Conservation (phyloP, 1,140 invertebrate species). For the Lucilia sericata region DNA sequence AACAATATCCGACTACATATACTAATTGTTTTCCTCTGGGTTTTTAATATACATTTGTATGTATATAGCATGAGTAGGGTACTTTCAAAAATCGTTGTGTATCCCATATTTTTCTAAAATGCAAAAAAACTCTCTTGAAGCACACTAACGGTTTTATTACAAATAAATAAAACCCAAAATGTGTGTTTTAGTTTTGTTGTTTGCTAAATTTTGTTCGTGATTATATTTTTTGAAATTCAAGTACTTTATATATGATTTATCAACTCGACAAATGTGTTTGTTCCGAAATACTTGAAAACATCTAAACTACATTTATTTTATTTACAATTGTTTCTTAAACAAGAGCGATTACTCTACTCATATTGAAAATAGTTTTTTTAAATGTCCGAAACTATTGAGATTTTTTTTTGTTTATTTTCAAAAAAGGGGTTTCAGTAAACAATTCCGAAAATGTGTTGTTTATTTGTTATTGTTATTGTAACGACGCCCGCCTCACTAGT, state of each 20-base stretch:
- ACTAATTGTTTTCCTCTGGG: no score
- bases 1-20: no score
- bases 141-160: not conserved
- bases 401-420: not conserved
- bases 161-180: constrained; percentile 5
- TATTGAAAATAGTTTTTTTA: not conserved
- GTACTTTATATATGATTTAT: not conserved
- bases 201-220: not conserved
- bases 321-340: not conserved
- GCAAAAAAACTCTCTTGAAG: not conserved
- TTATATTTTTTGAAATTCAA: not conserved
- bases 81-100: not conserved
- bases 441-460: not conserved
- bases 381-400: not conserved
- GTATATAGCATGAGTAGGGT: not conserved
- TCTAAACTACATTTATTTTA: not conserved
- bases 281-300: not conserved
- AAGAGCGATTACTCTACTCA: no score
- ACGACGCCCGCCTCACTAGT: not conserved
- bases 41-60: no score
- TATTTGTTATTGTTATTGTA: not conserved
- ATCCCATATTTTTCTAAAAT: not conserved
- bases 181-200: not conserved
- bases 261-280: not conserved
- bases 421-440: not conserved